phyloP scores from a whole-genome alignment of 1,140 invertebrate species.

The Eufriesea mexicana region DNA sequence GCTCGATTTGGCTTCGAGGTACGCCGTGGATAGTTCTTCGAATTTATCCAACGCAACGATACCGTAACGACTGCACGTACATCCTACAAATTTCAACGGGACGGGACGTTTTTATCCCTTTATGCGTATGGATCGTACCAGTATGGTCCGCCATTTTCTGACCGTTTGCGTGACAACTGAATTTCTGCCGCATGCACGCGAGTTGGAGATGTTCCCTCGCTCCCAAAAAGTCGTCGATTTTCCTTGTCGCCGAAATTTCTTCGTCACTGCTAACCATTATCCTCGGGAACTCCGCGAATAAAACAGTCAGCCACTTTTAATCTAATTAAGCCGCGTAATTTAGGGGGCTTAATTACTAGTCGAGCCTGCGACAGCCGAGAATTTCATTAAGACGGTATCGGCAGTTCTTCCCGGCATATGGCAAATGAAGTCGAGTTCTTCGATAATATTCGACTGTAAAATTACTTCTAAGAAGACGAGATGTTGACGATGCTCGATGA shows the following conservation, averaged over 20 bases:
- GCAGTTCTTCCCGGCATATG: constrained; percentile 21
- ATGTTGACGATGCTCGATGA: neutral
- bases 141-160: constrained; percentile 3
- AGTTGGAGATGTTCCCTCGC: neutral
- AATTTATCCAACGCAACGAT: constrained; percentile 58
- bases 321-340: constrained; percentile 48
- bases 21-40: constrained; percentile 30
- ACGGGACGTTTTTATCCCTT: constrained; percentile 58
- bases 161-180: constrained; percentile 15
- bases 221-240: neutral
- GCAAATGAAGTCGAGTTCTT: neutral
- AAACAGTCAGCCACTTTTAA: constrained; percentile 26
- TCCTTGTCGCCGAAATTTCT: constrained; percentile 30
- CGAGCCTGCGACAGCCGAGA: neutral
- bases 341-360: too few relatives aligned
- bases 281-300: neutral
- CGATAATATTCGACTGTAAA: constrained; percentile 12
- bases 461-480: neutral
- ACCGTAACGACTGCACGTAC: constrained; percentile 58
- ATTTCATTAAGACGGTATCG: constrained; percentile 46
- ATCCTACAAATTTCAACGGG: constrained; percentile 51
- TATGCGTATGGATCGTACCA: neutral
- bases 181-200: neutral
- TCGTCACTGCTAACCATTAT: too few relatives aligned
- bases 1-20: constrained; percentile 48